These are phyloP conservation scores for Hypanus sabinus DNA, from an alignment of 2,113 vertebrate species.

Conservation along the genomic window DNA sequence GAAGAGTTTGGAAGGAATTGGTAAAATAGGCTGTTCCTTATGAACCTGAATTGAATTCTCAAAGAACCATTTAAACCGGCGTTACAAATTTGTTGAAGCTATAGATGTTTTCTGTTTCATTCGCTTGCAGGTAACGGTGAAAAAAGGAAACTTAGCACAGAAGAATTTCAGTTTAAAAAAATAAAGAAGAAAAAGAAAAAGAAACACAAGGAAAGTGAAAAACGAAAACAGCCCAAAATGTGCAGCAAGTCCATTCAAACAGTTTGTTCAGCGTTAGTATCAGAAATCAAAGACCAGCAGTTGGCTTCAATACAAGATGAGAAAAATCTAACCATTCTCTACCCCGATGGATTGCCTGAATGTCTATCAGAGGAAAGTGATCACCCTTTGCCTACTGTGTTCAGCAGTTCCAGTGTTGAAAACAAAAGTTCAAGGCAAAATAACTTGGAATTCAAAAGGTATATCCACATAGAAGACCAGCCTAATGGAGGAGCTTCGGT, in stretches of 20 bases:
- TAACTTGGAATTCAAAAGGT: slow-evolving; percentile 76
- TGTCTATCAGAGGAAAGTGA: slow-evolving; percentile 55
- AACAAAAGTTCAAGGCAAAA: slow-evolving; percentile 66
- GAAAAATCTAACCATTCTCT: slow-evolving; percentile 41
- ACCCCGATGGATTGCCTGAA: slow-evolving; percentile 39
- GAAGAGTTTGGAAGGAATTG: not conserved
- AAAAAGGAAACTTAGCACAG: slow-evolving; percentile 72
- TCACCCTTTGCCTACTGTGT: slow-evolving; percentile 58
- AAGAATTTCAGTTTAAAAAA: slow-evolving; percentile 91
- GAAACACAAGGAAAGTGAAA: slow-evolving; percentile 96
- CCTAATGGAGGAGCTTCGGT: slow-evolving; percentile 92
- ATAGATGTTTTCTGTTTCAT: slow-evolving; percentile 39
- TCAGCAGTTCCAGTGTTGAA: slow-evolving; percentile 60
- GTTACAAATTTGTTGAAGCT: slow-evolving; percentile 9
- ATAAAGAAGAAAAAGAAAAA: slow-evolving; percentile 99
- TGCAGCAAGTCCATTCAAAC: slow-evolving; percentile 94
- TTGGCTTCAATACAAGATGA: slow-evolving; percentile 65
- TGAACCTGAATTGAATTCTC: not conserved
- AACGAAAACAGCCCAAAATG: slow-evolving; percentile 89
- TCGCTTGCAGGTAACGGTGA: slow-evolving; percentile 72
- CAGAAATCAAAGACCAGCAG: slow-evolving; percentile 58
- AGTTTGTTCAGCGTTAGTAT: slow-evolving; percentile 73
- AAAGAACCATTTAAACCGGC: not conserved
- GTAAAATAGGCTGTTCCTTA: not conserved
- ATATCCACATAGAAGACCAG: slow-evolving; percentile 89